Evolutionary conservation across 2,797 vertebrate species (phyloP).

Genomic region (Sphaeramia orbicularis): DNA sequence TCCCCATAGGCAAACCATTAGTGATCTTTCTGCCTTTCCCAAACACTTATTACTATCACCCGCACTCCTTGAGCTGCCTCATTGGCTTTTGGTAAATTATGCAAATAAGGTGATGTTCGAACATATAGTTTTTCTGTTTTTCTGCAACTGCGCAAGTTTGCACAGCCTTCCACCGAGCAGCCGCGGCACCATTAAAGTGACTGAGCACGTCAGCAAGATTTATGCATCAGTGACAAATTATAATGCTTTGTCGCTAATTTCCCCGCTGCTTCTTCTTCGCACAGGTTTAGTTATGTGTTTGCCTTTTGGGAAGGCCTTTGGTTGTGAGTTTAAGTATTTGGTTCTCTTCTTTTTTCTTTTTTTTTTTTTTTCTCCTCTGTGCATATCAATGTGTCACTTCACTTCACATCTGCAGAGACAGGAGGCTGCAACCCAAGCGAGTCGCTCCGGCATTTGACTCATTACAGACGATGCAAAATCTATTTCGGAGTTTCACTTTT

Average conservation of each 20-base stretch:
- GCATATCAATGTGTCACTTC: conserved; percentile 78
- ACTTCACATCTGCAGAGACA: conserved; percentile 80
- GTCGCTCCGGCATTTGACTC: conserved; percentile 68
- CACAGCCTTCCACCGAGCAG: conserved; percentile 95
- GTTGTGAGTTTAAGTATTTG: conserved; percentile 76
- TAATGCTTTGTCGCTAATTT: conserved; percentile 89
- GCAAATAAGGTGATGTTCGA: conserved; percentile 99
- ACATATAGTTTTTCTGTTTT: conserved; percentile 96
- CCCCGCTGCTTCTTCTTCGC: conserved; percentile 71
- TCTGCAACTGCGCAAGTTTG: conserved; percentile 99
- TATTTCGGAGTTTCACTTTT: conserved; percentile 77
- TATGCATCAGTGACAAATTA: conserved; percentile 99
- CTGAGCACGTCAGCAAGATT: conserved; percentile 99
- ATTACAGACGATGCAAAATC: conserved; percentile 68
- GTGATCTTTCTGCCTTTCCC: conserved; percentile 99
- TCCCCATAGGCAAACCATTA: conserved; percentile 99
- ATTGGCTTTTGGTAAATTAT: conserved; percentile 99
- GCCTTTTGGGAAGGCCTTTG: conserved; percentile 84
- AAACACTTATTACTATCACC: conserved; percentile 99
- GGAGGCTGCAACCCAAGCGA: conserved; percentile 79
- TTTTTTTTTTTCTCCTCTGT: conserved; percentile 14
- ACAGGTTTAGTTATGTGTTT: conserved; percentile 86
- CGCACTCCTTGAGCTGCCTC: conserved; percentile 98
- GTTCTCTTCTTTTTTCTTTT: conserved; percentile 34
- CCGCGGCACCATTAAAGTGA: conserved; percentile 97